Percentiles rank a stretch among this genome's conserved stretches.
phyloP scores from a whole-genome alignment of 2,113 vertebrate species.

The Galeopterus variegatus region DNA sequence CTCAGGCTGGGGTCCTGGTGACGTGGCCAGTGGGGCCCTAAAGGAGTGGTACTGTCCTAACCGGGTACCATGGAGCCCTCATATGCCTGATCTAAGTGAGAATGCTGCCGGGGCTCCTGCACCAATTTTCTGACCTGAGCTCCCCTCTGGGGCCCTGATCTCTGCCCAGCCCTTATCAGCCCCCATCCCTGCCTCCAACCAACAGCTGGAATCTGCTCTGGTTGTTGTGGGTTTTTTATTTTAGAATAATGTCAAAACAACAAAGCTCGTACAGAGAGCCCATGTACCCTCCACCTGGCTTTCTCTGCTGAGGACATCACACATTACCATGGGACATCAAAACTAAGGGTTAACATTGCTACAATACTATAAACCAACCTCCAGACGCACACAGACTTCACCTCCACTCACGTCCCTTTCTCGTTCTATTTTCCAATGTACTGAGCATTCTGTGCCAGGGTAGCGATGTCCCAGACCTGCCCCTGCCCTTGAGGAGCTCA shows the following conservation, averaged over 20 bases:
- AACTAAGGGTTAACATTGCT: background rate
- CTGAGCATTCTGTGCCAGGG: background rate
- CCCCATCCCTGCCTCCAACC: background rate
- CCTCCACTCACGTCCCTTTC: too few species aligned
- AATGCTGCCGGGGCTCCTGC: background rate
- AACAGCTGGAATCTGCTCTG: background rate
- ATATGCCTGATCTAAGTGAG: accelerated
- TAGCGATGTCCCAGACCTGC: background rate
- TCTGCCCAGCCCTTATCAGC: background rate
- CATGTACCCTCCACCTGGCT: background rate
- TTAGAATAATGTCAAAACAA: background rate
- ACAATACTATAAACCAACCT: background rate
- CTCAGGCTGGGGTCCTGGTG: background rate
- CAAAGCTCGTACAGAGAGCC: background rate
- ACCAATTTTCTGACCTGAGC: background rate
- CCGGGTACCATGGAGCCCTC: background rate
- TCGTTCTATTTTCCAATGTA: background rate
- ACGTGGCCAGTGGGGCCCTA: background rate
- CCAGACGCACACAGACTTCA: background rate
- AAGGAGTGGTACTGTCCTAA: background rate
- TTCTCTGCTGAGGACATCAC: background rate
- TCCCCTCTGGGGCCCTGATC: background rate
- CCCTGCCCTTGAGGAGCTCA: background rate
- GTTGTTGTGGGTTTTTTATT: background rate
- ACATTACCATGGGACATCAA: background rate